A percentile compares a stretch with the other conserved stretches of the same genome.
Conservation (phyloP, 2,113 vertebrate species). For the Anser cygnoides region DNA sequence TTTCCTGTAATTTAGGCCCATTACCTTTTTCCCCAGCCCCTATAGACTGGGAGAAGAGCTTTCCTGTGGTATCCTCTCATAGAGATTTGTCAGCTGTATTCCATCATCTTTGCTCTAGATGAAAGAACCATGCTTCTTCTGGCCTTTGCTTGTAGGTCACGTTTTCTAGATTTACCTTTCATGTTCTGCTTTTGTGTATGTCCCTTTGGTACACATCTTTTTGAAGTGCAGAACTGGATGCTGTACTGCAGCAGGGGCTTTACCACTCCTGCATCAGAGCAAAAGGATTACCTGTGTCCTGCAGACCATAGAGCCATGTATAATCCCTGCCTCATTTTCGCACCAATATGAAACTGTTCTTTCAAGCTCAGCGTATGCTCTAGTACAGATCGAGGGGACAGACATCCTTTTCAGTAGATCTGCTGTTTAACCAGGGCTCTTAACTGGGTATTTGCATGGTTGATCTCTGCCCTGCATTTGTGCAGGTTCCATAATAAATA, state of each 20-base stretch:
- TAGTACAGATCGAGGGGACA: not conserved
- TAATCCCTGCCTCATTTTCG: not conserved
- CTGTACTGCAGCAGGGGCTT: not conserved
- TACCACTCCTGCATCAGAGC: not conserved
- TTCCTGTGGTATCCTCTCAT: not conserved
- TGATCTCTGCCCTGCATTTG: not conserved
- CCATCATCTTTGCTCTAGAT: not conserved
- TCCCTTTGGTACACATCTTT: not conserved
- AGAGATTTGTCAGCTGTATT: not conserved
- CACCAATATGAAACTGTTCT: not conserved
- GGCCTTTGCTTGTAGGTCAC: not conserved
- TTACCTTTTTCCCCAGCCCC: not conserved
- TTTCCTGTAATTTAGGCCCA: not conserved
- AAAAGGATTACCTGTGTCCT: not conserved
- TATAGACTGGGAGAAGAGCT: not conserved
- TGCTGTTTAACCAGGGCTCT: not conserved
- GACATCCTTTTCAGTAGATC: not conserved
- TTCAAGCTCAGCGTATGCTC: not conserved
- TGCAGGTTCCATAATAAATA: not conserved
- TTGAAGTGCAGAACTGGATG: not conserved
- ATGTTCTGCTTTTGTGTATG: not conserved
- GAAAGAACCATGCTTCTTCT: not conserved
- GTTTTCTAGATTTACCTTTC: not conserved
- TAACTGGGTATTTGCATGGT: not conserved
- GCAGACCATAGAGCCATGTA: accelerated